These are phyloP conservation scores for Aphaenogaster rudis DNA, from an alignment of 1,140 invertebrate species.

Conservation along the genomic window DNA sequence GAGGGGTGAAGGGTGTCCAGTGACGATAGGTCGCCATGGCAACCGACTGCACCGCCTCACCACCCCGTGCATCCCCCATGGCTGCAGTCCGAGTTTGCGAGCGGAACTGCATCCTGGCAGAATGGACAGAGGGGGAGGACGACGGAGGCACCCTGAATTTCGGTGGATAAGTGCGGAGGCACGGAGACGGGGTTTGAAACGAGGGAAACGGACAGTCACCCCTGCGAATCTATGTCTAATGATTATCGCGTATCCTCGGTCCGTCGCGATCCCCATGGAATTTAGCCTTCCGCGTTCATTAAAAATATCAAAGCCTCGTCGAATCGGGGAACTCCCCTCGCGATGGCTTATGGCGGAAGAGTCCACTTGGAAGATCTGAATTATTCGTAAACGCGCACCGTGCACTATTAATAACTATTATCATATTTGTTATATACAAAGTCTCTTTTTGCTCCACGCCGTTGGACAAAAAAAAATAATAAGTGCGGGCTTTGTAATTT, in stretches of 20 bases:
- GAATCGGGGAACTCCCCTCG: constrained; percentile 18
- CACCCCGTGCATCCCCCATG: constrained; percentile 81
- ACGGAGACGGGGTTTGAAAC: constrained; percentile 61
- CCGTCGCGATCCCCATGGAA: constrained; percentile 64
- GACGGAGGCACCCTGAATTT: constrained; percentile 78
- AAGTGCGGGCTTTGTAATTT: background rate
- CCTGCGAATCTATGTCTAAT: constrained; percentile 80
- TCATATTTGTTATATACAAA: background rate
- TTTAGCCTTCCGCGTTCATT: constrained; percentile 71
- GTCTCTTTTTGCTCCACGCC: background rate
- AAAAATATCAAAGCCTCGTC: constrained; percentile 71
- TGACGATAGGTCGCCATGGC: constrained; percentile 86
- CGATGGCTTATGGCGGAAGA: constrained; percentile 24
- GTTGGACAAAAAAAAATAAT: background rate
- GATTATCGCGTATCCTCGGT: constrained; percentile 76
- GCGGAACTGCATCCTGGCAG: constrained; percentile 80
- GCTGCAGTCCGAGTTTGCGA: constrained; percentile 85
- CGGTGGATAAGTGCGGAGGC: constrained; percentile 76
- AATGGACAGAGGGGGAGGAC: constrained; percentile 57
- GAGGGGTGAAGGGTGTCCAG: constrained; percentile 84
- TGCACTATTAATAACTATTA: background rate
- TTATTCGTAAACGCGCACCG: background rate
- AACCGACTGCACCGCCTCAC: constrained; percentile 86
- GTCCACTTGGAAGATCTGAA: constrained; percentile 12
- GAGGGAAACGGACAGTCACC: constrained; percentile 77